These are phyloP conservation scores for Andrena flavipes DNA, from an alignment of 2,888 invertebrate genomes.

Conservation along the genomic window DNA sequence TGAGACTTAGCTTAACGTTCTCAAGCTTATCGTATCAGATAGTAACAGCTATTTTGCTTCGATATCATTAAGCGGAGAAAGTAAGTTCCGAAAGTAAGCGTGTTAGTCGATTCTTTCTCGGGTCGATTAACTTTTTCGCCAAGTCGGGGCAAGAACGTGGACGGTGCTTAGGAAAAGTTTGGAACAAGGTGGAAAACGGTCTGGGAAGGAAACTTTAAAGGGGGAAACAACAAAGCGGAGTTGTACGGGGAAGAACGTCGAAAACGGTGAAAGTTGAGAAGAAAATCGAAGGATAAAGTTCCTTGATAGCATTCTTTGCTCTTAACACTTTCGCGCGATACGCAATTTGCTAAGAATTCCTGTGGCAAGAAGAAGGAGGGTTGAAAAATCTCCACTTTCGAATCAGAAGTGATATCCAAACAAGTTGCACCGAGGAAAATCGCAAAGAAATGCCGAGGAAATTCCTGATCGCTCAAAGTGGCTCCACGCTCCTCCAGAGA, in stretches of 20 bases:
- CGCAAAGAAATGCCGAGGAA: neutral
- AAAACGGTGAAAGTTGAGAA: constrained; percentile 3
- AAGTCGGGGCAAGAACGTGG: neutral
- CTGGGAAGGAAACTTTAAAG: constrained; percentile 6
- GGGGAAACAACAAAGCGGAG: constrained; percentile 6
- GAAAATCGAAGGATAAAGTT: constrained; percentile 5
- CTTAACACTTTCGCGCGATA: neutral
- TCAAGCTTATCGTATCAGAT: neutral
- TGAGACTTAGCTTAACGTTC: neutral
- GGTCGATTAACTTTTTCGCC: neutral
- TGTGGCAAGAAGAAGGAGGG: neutral
- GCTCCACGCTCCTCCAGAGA: neutral
- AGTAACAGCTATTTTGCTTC: neutral
- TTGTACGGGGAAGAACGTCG: neutral
- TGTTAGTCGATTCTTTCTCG: neutral
- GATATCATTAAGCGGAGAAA: neutral
- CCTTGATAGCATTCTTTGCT: neutral
- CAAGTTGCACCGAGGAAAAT: neutral
- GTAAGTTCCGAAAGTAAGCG: neutral
- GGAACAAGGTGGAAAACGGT: constrained; percentile 1
- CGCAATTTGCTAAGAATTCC: neutral
- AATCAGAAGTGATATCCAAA: neutral
- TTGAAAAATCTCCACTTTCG: neutral
- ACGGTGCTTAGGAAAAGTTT: neutral
- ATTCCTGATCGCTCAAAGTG: neutral